phyloP scores from a whole-genome alignment of 2,888 invertebrate species.

The Drosophila niveifrons region DNA sequence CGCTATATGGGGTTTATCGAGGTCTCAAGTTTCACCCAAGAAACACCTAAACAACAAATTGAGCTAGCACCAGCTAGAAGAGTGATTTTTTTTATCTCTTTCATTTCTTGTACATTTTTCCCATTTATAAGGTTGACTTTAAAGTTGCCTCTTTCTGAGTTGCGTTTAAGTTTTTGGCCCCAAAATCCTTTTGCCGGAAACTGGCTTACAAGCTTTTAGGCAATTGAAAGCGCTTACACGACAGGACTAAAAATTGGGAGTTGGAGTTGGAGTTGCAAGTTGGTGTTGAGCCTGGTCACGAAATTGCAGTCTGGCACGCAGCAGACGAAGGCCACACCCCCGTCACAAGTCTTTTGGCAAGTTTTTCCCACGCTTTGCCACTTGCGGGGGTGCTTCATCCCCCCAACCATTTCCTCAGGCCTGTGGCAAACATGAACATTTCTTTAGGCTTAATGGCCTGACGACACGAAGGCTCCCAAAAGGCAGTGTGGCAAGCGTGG shows the following conservation, averaged over 20 bases:
- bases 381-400: slow-evolving; percentile 49
- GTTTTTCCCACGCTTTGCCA: slow-evolving; percentile 77
- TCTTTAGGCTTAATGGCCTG: slow-evolving; percentile 72
- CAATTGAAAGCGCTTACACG: slow-evolving; percentile 74
- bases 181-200: slow-evolving; percentile 69
- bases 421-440: slow-evolving; percentile 66
- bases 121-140: slow-evolving; percentile 1
- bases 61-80: not conserved
- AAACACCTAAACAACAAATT: slow-evolving; percentile 5
- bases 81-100: not conserved
- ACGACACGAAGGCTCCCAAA: slow-evolving; percentile 64
- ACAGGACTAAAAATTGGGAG: slow-evolving; percentile 12
- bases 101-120: not conserved
- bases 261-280: slow-evolving; percentile 14
- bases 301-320: slow-evolving; percentile 76
- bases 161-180: slow-evolving; percentile 19
- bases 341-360: slow-evolving; percentile 56
- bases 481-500: slow-evolving; percentile 29
- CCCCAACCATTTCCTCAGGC: slow-evolving; percentile 26
- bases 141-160: slow-evolving; percentile 16
- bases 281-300: slow-evolving; percentile 54
- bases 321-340: slow-evolving; percentile 34
- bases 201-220: slow-evolving; percentile 81
- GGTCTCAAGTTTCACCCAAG: slow-evolving; percentile 14
- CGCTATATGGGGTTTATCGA: slow-evolving; percentile 9